phyloP scores from a whole-genome alignment of 2,888 invertebrate species.

The Boloria euphrosyne region DNA sequence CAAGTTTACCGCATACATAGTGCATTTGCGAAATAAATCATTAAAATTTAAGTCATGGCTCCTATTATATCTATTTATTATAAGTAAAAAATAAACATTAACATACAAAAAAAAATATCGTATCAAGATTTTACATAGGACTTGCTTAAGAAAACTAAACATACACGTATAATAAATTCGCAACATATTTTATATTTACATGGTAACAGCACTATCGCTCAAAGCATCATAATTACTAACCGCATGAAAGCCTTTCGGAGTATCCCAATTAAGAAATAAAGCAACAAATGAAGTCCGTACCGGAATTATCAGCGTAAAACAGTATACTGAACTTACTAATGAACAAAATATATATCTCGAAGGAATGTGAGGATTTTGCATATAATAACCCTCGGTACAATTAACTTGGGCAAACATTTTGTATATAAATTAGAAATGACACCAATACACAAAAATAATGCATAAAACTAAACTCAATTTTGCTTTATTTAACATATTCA shows the following conservation, averaged over 20 bases:
- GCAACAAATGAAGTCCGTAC: constrained; percentile 18
- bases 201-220: constrained; percentile 1
- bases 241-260: neutral
- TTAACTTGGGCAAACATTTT: constrained; percentile 16
- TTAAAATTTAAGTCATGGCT: too few relatives aligned
- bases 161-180: neutral
- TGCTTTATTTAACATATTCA: too few relatives aligned
- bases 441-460: too few relatives aligned
- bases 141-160: neutral
- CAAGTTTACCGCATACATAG: too few relatives aligned
- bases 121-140: too few relatives aligned
- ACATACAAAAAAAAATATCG: too few relatives aligned
- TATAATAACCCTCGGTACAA: constrained; percentile 29
- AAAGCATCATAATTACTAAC: constrained; percentile 10
- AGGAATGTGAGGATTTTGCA: constrained; percentile 22
- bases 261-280: constrained; percentile 28
- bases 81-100: too few relatives aligned
- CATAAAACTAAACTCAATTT: too few relatives aligned
- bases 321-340: constrained; percentile 28
- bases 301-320: constrained; percentile 31
- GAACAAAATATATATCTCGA: constrained; percentile 32
- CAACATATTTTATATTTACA: constrained; percentile 4
- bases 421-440: neutral
- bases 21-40: too few relatives aligned
- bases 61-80: too few relatives aligned